A percentile compares a stretch with the other conserved stretches of the same genome.
Conservation (phyloP, 2,113 vertebrate genomes). For the Sterna hirundo region DNA sequence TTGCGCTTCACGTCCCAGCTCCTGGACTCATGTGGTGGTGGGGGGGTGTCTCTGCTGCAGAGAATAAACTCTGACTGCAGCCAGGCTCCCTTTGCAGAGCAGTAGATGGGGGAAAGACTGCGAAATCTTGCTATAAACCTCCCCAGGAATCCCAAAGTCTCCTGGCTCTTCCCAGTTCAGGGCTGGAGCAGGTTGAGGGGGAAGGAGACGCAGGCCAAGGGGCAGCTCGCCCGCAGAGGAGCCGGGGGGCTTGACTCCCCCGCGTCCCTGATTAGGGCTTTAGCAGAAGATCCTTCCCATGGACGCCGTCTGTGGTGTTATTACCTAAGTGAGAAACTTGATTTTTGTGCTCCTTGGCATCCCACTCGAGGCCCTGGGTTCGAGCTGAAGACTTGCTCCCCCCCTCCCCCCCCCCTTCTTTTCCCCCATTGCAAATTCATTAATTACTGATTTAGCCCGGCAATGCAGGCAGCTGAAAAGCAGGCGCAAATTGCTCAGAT, state of each 20-base stretch:
- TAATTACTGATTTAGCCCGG: constrained; percentile 21
- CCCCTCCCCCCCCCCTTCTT: neutral
- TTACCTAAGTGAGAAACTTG: neutral
- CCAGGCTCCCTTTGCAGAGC: neutral
- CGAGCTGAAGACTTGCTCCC: neutral
- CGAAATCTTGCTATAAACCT: neutral
- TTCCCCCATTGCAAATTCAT: constrained; percentile 20
- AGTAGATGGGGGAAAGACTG: too few relatives aligned
- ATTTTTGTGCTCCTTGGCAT: neutral
- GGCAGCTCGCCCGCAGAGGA: neutral
- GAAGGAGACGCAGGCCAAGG: neutral
- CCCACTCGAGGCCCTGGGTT: neutral
- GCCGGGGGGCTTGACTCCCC: too few relatives aligned
- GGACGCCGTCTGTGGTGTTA: neutral
- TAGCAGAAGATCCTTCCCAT: neutral
- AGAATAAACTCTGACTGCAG: neutral
- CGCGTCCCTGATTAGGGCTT: neutral
- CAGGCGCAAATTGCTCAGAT: neutral
- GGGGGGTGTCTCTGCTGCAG: neutral
- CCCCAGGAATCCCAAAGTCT: neutral
- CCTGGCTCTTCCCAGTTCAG: neutral
- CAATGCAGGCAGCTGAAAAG: neutral
- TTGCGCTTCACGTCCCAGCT: neutral
- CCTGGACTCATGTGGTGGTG: neutral
- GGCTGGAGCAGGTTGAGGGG: neutral